Percentiles rank a stretch among this genome's conserved stretches.
phyloP scores from a whole-genome alignment of 2,888 invertebrate genomes.

The Oxyscelio sp. region DNA sequence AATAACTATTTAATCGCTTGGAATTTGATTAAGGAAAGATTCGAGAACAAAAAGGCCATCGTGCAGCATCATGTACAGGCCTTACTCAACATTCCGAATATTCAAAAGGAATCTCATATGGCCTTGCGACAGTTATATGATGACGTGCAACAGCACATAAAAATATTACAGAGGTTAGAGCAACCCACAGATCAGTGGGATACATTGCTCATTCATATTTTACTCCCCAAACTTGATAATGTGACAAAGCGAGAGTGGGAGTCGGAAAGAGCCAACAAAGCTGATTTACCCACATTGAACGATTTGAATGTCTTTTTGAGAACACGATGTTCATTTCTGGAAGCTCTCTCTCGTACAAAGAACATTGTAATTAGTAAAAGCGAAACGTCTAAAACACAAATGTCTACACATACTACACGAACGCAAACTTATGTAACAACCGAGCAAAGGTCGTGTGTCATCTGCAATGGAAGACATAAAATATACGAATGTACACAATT shows the following conservation, averaged over 20 bases:
- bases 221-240: constrained; percentile 22
- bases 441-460: background rate
- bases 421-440: background rate
- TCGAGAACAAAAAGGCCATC: constrained; percentile 47
- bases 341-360: constrained; percentile 1
- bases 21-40: constrained; percentile 60
- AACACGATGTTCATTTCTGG: constrained; percentile 13
- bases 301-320: constrained; percentile 13
- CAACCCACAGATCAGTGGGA: constrained; percentile 19
- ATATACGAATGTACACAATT: constrained; percentile 19
- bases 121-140: constrained; percentile 6
- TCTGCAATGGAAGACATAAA: constrained; percentile 10
- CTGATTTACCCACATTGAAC: constrained; percentile 3
- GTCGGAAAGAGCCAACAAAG: constrained; percentile 5
- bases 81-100: constrained; percentile 1
- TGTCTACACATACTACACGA: background rate
- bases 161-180: background rate
- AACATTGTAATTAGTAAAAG: background rate
- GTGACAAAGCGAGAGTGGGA: constrained; percentile 19
- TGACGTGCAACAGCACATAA: constrained; percentile 1
- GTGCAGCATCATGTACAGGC: constrained; percentile 18
- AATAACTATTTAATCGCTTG: constrained; percentile 67
- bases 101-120: background rate
- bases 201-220: constrained; percentile 11
- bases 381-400: background rate